phyloP scores from a whole-genome alignment of 1,140 invertebrate species.

The Rhynchophorus ferrugineus region DNA sequence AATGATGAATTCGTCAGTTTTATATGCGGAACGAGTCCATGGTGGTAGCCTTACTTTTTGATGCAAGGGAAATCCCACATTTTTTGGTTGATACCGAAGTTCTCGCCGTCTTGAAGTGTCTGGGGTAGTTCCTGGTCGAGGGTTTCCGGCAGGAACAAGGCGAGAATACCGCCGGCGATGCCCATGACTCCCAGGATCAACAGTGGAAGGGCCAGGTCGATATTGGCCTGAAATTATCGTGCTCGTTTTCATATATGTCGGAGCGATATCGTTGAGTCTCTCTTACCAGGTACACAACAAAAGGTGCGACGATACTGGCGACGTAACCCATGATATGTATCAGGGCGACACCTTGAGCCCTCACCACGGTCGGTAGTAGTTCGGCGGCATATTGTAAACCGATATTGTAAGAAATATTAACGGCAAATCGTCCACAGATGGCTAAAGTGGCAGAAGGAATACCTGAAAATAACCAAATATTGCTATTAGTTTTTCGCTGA shows the following conservation, averaged over 20 bases:
- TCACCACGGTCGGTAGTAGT: slow-evolving; percentile 74
- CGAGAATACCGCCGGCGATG: slow-evolving; percentile 61
- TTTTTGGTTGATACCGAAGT: slow-evolving; percentile 70
- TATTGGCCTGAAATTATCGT: slow-evolving; percentile 54
- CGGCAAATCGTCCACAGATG: slow-evolving; percentile 70
- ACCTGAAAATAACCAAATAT: slow-evolving; percentile 42
- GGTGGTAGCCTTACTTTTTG: slow-evolving; percentile 51
- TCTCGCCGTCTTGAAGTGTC: slow-evolving; percentile 74
- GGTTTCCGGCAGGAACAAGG: slow-evolving; percentile 75
- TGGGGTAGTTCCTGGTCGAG: slow-evolving; percentile 74
- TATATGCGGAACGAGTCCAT: no score
- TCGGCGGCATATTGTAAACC: slow-evolving; percentile 83
- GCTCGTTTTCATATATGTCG: no score
- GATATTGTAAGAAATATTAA: slow-evolving; percentile 85
- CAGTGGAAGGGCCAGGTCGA: slow-evolving; percentile 61
- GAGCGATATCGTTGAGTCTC: no score
- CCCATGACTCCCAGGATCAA: slow-evolving; percentile 66
- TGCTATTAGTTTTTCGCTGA: no score
- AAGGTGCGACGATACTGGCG: slow-evolving; percentile 71
- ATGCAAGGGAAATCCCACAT: slow-evolving; percentile 75
- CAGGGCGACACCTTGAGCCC: slow-evolving; percentile 73
- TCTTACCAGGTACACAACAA: slow-evolving; percentile 70
- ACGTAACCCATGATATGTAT: slow-evolving; percentile 83
- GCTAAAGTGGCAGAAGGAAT: slow-evolving; percentile 61
- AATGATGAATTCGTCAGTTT: no score